These are phyloP conservation scores for Stercorarius parasiticus DNA, from an alignment of 2,113 vertebrate species.

Conservation along the genomic window DNA sequence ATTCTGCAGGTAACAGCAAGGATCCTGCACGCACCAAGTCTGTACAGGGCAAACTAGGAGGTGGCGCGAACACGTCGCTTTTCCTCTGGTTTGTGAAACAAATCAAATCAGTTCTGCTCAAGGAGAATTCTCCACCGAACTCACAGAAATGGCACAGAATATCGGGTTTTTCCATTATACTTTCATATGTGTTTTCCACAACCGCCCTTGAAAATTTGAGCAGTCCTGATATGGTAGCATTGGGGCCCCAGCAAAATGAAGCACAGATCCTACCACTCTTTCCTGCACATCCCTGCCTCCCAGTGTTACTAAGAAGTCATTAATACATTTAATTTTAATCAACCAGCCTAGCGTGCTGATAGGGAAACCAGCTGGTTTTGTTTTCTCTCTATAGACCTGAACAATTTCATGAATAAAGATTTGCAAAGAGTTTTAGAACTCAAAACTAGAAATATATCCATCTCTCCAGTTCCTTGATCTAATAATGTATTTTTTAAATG, in stretches of 20 bases:
- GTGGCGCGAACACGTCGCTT: neutral
- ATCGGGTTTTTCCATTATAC: rapidly evolving
- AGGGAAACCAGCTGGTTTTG: constrained; percentile 26
- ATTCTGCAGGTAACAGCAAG: neutral
- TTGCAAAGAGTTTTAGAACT: neutral
- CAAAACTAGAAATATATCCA: neutral
- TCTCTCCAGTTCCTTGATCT: constrained; percentile 2
- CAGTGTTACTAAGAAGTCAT: neutral
- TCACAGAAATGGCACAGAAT: neutral
- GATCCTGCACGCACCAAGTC: neutral
- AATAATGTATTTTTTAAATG: neutral
- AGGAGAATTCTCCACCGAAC: neutral
- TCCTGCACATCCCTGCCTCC: neutral
- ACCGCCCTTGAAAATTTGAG: neutral
- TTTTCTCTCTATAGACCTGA: constrained; percentile 27
- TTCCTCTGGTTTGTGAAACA: neutral
- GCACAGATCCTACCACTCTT: rapidly evolving
- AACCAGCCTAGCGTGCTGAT: neutral
- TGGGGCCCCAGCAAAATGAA: neutral
- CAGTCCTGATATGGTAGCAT: rapidly evolving
- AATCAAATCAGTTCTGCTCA: neutral
- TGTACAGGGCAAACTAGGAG: neutral
- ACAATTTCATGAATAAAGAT: constrained; percentile 45
- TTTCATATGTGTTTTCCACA: neutral
- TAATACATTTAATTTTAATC: constrained; percentile 5